Evolutionary conservation across 1,140 invertebrate species (phyloP).

Genomic region (Luehdorfia chinensis): DNA sequence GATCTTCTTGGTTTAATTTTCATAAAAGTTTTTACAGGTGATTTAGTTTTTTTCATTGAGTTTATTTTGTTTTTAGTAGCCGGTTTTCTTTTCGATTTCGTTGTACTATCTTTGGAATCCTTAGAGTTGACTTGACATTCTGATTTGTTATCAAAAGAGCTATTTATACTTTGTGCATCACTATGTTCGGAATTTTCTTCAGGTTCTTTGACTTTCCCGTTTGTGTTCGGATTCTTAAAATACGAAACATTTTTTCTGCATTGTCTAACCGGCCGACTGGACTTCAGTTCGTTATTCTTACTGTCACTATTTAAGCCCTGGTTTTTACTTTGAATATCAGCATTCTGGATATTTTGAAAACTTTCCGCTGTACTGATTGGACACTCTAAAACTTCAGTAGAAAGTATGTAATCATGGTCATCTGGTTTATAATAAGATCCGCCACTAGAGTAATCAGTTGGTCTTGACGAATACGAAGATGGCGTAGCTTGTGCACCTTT

Average conservation of each 20-base stretch:
- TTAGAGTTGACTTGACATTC: constrained; percentile 21
- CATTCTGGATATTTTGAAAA: background rate
- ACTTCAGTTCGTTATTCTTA: constrained; percentile 22
- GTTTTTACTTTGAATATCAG: background rate
- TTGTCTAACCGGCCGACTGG: constrained; percentile 44
- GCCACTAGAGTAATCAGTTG: constrained; percentile 70
- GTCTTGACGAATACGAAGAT: constrained; percentile 58
- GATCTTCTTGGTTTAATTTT: constrained; percentile 54
- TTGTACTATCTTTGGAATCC: constrained; percentile 21
- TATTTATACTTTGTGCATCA: constrained; percentile 26
- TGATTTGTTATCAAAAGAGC: constrained; percentile 24
- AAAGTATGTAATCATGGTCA: constrained; percentile 57
- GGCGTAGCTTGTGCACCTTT: constrained; percentile 49
- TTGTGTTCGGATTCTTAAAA: constrained; percentile 28
- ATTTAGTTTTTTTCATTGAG: constrained; percentile 32
- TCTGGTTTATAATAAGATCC: constrained; percentile 71
- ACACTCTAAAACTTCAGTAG: constrained; percentile 36
- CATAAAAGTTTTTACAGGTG: constrained; percentile 53
- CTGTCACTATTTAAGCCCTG: constrained; percentile 2
- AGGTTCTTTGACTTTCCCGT: constrained; percentile 22
- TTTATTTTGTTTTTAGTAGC: constrained; percentile 29
- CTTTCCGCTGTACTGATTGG: constrained; percentile 10
- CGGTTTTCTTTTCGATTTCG: constrained; percentile 25
- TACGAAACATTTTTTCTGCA: constrained; percentile 68
- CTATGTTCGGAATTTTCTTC: constrained; percentile 34